Conservation (phyloP, 2,113 vertebrate species). For the Acinonyx jubatus region DNA sequence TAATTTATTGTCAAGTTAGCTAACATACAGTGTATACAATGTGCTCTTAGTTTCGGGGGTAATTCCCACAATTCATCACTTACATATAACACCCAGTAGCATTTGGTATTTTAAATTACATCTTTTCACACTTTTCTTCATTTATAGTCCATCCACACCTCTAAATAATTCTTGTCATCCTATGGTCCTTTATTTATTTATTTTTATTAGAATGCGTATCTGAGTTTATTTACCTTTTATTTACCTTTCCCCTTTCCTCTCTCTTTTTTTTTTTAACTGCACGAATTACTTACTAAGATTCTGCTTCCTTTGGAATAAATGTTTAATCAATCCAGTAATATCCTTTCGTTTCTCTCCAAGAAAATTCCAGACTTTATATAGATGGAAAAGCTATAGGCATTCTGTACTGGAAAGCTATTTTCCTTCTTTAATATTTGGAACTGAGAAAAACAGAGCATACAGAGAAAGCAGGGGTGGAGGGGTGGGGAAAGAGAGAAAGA, state of each 20-base stretch:
- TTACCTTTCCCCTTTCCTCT: neutral
- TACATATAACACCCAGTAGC: too few species aligned
- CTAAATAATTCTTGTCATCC: neutral
- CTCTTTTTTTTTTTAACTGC: neutral
- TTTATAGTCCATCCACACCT: neutral
- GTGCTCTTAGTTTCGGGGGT: too few species aligned
- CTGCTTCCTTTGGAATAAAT: neutral
- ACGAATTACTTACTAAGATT: neutral
- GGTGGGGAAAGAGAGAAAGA: neutral
- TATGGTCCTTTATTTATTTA: neutral
- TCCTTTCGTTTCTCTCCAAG: neutral
- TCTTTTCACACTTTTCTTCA: neutral
- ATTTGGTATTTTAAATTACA: slow-evolving; percentile 11
- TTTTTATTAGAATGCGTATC: neutral
- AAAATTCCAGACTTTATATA: neutral
- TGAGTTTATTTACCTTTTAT: neutral
- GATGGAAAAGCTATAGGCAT: neutral
- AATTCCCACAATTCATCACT: too few species aligned
- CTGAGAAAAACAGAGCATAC: neutral
- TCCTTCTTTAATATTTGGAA: neutral
- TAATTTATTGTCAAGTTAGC: too few species aligned
- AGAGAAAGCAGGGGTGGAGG: neutral
- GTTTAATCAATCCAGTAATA: neutral
- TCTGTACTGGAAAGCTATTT: neutral
- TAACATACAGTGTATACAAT: too few species aligned